Evolutionary conservation across 2,888 invertebrate species (phyloP), one percentile per base, ranked within the genome.

Genomic region (Hoplodrina blanda): DNA sequence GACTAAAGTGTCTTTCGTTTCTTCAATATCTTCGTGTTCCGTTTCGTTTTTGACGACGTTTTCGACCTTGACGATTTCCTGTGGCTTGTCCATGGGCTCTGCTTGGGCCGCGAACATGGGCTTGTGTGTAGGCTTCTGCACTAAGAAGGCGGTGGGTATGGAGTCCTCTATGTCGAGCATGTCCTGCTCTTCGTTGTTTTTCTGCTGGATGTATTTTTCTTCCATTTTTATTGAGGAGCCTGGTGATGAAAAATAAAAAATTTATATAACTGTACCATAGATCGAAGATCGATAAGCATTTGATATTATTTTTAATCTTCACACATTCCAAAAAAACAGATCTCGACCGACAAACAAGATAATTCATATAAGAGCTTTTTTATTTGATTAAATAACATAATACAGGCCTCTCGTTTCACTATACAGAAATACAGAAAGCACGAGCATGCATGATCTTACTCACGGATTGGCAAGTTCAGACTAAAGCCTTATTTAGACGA

Each of bases 161-260:
- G 96, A 96, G 84, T 96, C 96, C 86, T 96, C 96, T 5, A 96
- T 96, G 76, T 96, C 96, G 0, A 96, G 80, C 93, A 96, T 94
- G 65, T 96, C 96, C 69, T 95, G 92, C 78, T 95, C 93, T 56
- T 94, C 94, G 55, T 95, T 93, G 75, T 91, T 92, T 74, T 95
- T 93, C 15, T 96, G 95, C 59, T 96, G 96, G 3, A 96, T 96
- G 88, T 95, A 96, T 85, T 94, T 96, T 84, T 96, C 96, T 88
- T 96, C 96, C 96, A 96, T 96, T 89, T 96, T 96, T 87, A 96
- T 96, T 82, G 96, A 94, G n/a, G 94, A 94, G 0, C 95, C 95
- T 95, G 87, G 19, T 44, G n/a, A 41, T 8, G 1, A 20, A 19
- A 54, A 5, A 19, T 4, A 49, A 15, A 20, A 6, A n/a, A n/a